These are phyloP conservation scores for Spodoptera littoralis DNA, from an alignment of 2,888 invertebrate species.

Conservation along the genomic window DNA sequence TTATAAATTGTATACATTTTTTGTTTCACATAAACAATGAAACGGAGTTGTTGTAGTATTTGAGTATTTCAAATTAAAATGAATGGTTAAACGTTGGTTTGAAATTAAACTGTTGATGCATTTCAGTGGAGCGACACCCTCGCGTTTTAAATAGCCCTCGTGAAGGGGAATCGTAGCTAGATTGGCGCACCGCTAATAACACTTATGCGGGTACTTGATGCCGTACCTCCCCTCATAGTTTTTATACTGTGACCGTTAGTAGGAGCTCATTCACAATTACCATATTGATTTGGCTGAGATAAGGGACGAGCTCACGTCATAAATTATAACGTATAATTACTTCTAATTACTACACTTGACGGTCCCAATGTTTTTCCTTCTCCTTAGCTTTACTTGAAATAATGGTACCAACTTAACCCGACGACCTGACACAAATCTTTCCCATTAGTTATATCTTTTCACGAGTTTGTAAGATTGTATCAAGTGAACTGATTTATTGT, in stretches of 20 bases:
- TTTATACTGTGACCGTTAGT: constrained; percentile 72
- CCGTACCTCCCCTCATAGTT: constrained; percentile 64
- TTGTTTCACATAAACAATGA: constrained; percentile 24
- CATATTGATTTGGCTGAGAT: constrained; percentile 81
- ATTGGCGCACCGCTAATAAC: constrained; percentile 84
- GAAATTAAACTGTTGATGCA: constrained; percentile 68
- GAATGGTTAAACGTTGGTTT: constrained; percentile 48
- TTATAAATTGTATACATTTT: constrained; percentile 7
- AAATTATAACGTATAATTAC: constrained; percentile 62
- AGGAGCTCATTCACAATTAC: constrained; percentile 68
- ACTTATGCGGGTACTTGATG: constrained; percentile 81
- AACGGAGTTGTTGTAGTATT: constrained; percentile 24
- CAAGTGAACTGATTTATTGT: constrained; percentile 13
- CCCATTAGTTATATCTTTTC: constrained; percentile 30
- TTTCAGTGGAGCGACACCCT: constrained; percentile 76
- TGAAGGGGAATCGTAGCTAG: constrained; percentile 76
- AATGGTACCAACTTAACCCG: constrained; percentile 30
- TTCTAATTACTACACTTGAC: constrained; percentile 59
- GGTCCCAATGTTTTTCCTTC: constrained; percentile 31
- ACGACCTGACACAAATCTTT: constrained; percentile 42
- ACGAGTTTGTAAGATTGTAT: constrained; percentile 39
- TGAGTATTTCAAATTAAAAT: constrained; percentile 51
- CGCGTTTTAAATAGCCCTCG: constrained; percentile 75
- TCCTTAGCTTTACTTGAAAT: constrained; percentile 24
- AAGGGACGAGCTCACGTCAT: constrained; percentile 59